Evolutionary conservation across 2,113 vertebrate genomes (phyloP).

Genomic region (Microtus montanus): DNA sequence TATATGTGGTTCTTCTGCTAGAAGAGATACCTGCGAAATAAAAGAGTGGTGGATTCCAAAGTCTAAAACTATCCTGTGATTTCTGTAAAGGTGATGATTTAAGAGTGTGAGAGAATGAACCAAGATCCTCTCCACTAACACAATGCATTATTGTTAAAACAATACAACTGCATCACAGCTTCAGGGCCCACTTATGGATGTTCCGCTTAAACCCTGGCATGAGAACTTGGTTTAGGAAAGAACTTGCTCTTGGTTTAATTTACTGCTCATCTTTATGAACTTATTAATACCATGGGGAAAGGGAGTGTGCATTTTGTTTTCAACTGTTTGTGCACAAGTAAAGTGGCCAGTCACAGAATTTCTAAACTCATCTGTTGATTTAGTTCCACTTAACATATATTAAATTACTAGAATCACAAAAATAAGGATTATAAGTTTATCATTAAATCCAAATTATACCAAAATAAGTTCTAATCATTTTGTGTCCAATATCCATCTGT

Average conservation of each 20-base stretch:
- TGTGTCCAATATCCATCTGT: too few relatives aligned
- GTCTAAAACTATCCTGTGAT: not conserved
- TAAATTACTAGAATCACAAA: not conserved
- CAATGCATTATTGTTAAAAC: not conserved
- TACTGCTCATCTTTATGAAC: not conserved
- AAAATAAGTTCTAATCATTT: not conserved
- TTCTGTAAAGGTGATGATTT: not conserved
- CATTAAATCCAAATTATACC: not conserved
- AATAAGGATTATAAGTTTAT: not conserved
- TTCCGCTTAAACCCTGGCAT: not conserved
- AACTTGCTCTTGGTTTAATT: not conserved
- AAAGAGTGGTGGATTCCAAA: not conserved
- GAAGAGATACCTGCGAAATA: not conserved
- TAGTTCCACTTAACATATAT: not conserved
- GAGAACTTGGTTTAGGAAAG: too few relatives aligned
- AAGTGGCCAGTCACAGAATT: not conserved
- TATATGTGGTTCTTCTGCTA: not conserved
- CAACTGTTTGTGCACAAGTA: not conserved
- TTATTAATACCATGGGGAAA: not conserved
- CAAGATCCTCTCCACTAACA: not conserved
- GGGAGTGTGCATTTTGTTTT: not conserved
- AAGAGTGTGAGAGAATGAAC: not conserved
- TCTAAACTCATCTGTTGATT: not conserved
- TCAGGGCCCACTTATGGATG: too few relatives aligned
- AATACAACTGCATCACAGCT: rapidly evolving